Percentiles rank a stretch among this genome's conserved stretches.
These are phyloP conservation scores for Tuta absoluta DNA, from an alignment of 2,888 invertebrate species.

Conservation along the genomic window DNA sequence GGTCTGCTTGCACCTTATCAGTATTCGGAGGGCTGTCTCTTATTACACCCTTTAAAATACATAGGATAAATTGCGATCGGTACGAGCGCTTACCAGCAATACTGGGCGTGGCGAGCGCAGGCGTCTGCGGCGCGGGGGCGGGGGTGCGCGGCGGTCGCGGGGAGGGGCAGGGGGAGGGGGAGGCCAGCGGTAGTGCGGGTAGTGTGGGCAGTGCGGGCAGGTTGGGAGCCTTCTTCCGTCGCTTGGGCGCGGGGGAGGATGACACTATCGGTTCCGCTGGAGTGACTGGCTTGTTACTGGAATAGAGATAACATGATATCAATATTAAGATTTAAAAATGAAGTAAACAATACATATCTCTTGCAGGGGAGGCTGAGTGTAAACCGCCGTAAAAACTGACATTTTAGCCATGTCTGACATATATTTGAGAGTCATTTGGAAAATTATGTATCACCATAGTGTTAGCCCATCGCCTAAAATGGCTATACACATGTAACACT, in stretches of 20 bases:
- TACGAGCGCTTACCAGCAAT: background rate
- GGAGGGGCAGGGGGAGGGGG: constrained; percentile 34
- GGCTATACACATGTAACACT: no score
- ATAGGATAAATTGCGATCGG: no score
- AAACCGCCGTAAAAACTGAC: no score
- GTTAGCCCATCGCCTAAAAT: no score
- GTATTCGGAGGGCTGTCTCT: no score
- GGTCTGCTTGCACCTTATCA: no score
- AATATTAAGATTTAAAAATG: background rate
- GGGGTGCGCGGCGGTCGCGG: constrained; percentile 34
- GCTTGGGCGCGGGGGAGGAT: constrained; percentile 58
- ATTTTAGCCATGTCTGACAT: no score
- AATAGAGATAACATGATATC: background rate
- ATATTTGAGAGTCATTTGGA: no score
- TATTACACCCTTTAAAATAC: no score
- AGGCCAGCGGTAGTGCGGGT: constrained; percentile 33
- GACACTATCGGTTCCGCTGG: constrained; percentile 39
- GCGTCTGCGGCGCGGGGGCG: constrained; percentile 35
- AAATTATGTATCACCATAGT: no score
- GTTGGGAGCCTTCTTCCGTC: constrained; percentile 53
- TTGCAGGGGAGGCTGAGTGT: no score
- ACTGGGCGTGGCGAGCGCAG: constrained; percentile 36
- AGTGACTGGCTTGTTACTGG: constrained; percentile 35
- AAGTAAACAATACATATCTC: no score
- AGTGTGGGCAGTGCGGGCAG: constrained; percentile 35